Conservation (phyloP, 2,888 invertebrate genomes). For the Trichogramma evanescens region DNA sequence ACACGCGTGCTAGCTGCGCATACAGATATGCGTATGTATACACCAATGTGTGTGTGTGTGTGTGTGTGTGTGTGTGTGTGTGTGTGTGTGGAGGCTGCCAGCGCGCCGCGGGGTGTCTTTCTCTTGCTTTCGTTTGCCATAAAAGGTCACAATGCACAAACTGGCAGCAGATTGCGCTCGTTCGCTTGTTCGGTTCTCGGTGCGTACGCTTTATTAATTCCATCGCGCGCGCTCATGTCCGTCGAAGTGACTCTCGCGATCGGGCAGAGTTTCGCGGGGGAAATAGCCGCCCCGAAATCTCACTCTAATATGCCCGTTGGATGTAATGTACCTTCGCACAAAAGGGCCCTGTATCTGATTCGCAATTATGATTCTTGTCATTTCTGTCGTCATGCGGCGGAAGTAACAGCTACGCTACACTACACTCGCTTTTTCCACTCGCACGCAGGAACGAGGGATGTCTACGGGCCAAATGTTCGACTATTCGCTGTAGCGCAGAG, state of each 20-base stretch:
- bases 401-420: too few relatives aligned
- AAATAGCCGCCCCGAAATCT: slow-evolving; percentile 26
- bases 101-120: slow-evolving; percentile 30
- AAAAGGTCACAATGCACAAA: not conserved
- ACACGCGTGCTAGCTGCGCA: too few relatives aligned
- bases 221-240: slow-evolving; percentile 29
- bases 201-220: slow-evolving; percentile 45
- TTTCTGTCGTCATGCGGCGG: not conserved
- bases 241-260: not conserved
- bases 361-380: slow-evolving; percentile 6
- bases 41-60: too few relatives aligned
- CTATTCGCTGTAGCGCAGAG: not conserved
- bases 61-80: too few relatives aligned
- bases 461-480: slow-evolving; percentile 20
- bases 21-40: too few relatives aligned
- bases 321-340: too few relatives aligned
- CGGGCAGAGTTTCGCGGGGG: not conserved
- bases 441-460: slow-evolving; percentile 11
- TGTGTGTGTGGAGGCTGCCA: slow-evolving; percentile 9
- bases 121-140: not conserved
- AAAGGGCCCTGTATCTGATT: slow-evolving; percentile 5
- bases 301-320: slow-evolving; percentile 29
- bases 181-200: slow-evolving; percentile 24
- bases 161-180: slow-evolving; percentile 10
- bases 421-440: not conserved